phyloP scores from a whole-genome alignment of 2,113 vertebrate genomes.

The Anolis sagrei region DNA sequence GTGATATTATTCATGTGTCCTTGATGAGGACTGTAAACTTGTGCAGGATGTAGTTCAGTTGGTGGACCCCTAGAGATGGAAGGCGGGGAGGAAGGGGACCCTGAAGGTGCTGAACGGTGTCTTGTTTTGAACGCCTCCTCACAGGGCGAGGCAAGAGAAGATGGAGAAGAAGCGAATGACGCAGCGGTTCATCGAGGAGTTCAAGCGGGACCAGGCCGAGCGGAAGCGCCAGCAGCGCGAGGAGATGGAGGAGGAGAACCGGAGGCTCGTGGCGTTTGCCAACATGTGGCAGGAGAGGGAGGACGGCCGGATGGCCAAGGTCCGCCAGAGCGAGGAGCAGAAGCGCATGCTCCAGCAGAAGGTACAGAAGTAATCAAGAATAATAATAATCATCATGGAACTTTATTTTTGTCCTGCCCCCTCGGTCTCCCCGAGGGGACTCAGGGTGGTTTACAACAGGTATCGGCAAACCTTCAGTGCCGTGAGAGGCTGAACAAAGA shows the following conservation, averaged over 20 bases:
- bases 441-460: no score
- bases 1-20: no score
- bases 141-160: slow-evolving; percentile 85
- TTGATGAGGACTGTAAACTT: no score
- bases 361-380: slow-evolving; percentile 78
- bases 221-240: slow-evolving; percentile 87
- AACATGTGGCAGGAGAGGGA: slow-evolving; percentile 79
- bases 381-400: no score
- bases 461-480: no score
- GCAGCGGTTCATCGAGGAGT: slow-evolving; percentile 86
- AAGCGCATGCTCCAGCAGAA: slow-evolving; percentile 82
- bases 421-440: no score
- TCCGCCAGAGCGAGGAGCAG: slow-evolving; percentile 80
- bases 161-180: slow-evolving; percentile 86
- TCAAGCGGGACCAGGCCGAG: slow-evolving; percentile 82
- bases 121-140: slow-evolving; percentile 7
- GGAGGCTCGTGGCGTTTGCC: slow-evolving; percentile 85
- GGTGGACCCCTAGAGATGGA: no score
- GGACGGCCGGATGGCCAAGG: slow-evolving; percentile 77
- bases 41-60: no score
- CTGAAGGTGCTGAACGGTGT: no score
- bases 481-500: no score
- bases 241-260: slow-evolving; percentile 91
- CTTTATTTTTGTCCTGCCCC: no score
- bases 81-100: no score